Conservation (phyloP, 2,113 vertebrate species). For the Rhinoderma darwinii region DNA sequence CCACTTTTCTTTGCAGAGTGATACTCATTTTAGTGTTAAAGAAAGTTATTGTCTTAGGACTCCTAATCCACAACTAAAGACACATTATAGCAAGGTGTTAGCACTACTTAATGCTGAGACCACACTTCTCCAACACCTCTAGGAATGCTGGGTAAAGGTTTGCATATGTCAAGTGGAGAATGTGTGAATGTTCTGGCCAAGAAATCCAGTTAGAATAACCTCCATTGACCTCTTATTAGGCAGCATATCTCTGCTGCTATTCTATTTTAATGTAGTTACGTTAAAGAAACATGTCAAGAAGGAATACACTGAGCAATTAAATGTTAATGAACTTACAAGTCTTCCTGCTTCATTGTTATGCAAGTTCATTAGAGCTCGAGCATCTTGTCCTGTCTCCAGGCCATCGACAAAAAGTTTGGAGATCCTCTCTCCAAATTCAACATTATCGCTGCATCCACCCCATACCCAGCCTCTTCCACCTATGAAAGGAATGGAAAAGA, state of each 20-base stretch:
- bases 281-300: slow-evolving; percentile 26
- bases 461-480: slow-evolving; percentile 96
- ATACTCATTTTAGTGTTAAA: slow-evolving; percentile 5
- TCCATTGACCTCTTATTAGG: neutral
- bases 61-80: slow-evolving; percentile 22
- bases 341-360: slow-evolving; percentile 95
- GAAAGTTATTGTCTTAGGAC: slow-evolving; percentile 18
- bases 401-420: slow-evolving; percentile 94
- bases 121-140: slow-evolving; percentile 27
- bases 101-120: neutral
- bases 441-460: slow-evolving; percentile 97
- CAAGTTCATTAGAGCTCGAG: slow-evolving; percentile 90
- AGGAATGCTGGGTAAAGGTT: neutral
- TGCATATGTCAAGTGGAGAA: neutral
- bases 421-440: slow-evolving; percentile 91
- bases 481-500: slow-evolving; percentile 61
- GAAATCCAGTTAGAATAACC: neutral
- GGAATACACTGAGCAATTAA: slow-evolving; percentile 14
- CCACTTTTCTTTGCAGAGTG: neutral
- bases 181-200: slow-evolving; percentile 2
- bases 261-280: slow-evolving; percentile 28
- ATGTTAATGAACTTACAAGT: slow-evolving; percentile 77
- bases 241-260: neutral
- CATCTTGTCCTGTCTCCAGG: slow-evolving; percentile 89
- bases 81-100: neutral